Evolutionary conservation across 2,888 invertebrate genomes (phyloP), one percentile per base, ranked within the genome.

Genomic region (Mimachlamys varia): DNA sequence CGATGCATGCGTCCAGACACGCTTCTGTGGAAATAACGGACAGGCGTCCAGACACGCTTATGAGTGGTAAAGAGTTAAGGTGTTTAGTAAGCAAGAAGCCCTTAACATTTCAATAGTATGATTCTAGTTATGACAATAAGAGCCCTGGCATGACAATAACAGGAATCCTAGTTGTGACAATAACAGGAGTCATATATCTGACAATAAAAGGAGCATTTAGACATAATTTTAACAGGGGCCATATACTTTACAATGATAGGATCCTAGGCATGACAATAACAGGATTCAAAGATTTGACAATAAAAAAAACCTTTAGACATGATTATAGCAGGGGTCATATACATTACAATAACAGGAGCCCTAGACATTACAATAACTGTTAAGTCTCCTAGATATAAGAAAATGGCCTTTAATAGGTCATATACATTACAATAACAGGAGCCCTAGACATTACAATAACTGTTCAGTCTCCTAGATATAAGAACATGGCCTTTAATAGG

Each of bases 351-450:
- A 27, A 33, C 33, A 76, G 76, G 76, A 33, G 15, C 33, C 27
- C 76, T 22, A 10, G 27, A 27, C 76, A 27, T 76, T 27, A 76
- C 7, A 22, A 27, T 27, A 76, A 76, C n/a, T n/a, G n/a, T n/a
- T n/a, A n/a, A n/a, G n/a, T n/a, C n/a, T n/a, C n/a, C n/a, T 2
- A 76, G 62, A 4, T 76, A 27, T 76, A 27, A 27, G 27, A 27
- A 27, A 27, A 76, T 55, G 27, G 7, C 44, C 7, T 44, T 7
- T 44, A 33, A 3, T 76, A 5, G 12, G 22, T 10, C 7, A 33
- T 33, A 76, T 76, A 7, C n/a, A n/a, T n/a, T n/a, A n/a, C 76
- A 76, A 76, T 76, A 76, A 76, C 76, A 76, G 76, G 76, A 33
- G 5, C n/a, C 27, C 33, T 33, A 22, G 27, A 27, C 76, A 27